Conservation (phyloP, 2,797 vertebrate species). For the Petrocephalus schoutedeni region DNA sequence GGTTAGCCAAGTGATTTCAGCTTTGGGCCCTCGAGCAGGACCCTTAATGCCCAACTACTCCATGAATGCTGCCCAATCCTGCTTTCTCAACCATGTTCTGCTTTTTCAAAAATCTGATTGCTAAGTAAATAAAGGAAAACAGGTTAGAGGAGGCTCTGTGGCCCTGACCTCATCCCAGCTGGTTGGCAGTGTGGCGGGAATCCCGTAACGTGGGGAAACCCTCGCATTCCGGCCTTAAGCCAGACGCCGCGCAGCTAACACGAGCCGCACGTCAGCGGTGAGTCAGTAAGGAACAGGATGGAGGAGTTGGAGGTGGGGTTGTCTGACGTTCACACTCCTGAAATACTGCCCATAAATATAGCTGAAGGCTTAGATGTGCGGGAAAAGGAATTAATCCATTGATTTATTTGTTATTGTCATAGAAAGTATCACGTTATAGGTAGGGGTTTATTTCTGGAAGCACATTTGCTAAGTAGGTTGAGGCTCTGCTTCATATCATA, state of each 20-base stretch:
- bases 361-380: background rate
- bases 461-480: background rate
- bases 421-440: background rate
- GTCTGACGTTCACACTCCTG: background rate
- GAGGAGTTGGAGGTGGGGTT: background rate
- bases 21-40: background rate
- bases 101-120: background rate
- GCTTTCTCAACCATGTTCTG: background rate
- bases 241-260: background rate
- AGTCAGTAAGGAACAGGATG: background rate
- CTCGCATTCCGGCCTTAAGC: background rate
- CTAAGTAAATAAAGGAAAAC: background rate
- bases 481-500: background rate
- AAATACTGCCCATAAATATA: background rate
- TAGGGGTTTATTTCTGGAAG: background rate
- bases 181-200: background rate
- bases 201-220: background rate
- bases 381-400: background rate
- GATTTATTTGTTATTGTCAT: background rate
- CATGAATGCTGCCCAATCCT: background rate
- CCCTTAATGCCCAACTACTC: background rate
- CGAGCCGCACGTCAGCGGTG: background rate
- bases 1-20: background rate
- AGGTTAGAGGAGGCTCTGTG: background rate
- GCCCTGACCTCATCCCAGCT: background rate